A percentile compares a stretch with the other conserved stretches of the same genome.
phyloP scores from a whole-genome alignment of 2,888 invertebrate genomes.

The Dryomyza anilis region DNA sequence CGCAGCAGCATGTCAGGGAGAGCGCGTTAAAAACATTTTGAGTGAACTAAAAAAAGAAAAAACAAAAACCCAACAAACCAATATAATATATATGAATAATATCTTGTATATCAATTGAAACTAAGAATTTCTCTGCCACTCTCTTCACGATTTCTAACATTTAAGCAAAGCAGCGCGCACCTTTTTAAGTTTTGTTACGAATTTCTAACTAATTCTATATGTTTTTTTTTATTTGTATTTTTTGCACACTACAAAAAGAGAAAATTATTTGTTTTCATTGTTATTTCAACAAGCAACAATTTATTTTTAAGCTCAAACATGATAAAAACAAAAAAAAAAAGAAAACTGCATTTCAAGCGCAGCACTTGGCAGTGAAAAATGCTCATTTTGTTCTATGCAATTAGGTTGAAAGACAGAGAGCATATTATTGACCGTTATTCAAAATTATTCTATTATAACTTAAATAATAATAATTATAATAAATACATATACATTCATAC shows the following conservation, averaged over 20 bases:
- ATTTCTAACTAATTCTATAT: too few relatives aligned
- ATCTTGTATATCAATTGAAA: conserved; percentile 11
- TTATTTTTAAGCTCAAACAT: conserved; percentile 11
- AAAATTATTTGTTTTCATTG: not conserved
- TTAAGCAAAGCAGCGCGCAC: not conserved
- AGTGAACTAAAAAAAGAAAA: too few relatives aligned
- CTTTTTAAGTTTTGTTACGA: too few relatives aligned
- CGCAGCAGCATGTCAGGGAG: not conserved
- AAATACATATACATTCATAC: conserved; percentile 40
- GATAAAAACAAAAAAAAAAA: not conserved
- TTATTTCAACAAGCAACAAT: not conserved
- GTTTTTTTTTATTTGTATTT: not conserved
- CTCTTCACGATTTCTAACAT: conserved; percentile 10
- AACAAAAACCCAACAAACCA: not conserved
- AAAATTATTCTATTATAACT: too few relatives aligned
- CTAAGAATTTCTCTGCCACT: conserved; percentile 16
- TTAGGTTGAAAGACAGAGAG: not conserved
- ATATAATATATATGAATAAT: too few relatives aligned
- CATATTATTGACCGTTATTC: conserved; percentile 9
- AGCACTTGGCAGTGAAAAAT: not conserved
- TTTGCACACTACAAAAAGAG: not conserved
- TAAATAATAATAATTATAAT: too few relatives aligned
- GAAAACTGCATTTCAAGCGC: not conserved
- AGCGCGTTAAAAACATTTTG: not conserved
- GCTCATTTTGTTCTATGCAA: not conserved